A percentile compares a stretch with the other conserved stretches of the same genome.
These are phyloP conservation scores for Cygnus atratus DNA, from an alignment of 2,113 vertebrate species.

Conservation along the genomic window DNA sequence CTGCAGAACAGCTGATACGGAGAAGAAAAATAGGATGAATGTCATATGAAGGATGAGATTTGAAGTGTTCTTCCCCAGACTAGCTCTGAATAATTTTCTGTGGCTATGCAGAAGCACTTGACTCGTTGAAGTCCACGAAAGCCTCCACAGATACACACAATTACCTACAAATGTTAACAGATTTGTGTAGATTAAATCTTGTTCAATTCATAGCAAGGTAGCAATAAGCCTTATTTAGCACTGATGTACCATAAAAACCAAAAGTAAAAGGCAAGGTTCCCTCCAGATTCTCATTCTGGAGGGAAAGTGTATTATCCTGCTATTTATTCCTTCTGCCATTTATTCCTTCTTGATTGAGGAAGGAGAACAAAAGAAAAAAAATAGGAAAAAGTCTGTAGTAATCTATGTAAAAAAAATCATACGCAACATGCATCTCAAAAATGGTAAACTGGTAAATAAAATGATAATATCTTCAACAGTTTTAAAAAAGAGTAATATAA, in stretches of 20 bases:
- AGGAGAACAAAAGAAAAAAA: neutral
- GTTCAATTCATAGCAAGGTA: neutral
- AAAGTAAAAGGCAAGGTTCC: neutral
- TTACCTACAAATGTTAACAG: neutral
- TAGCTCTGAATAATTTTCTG: neutral
- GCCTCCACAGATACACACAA: neutral
- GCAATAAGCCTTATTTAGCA: neutral
- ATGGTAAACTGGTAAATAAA: neutral
- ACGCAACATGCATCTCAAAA: neutral
- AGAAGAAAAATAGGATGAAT: neutral
- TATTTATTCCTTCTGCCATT: neutral
- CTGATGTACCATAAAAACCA: neutral
- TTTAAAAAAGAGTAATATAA: neutral
- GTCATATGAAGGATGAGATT: neutral
- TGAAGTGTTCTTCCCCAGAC: neutral
- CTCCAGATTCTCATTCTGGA: neutral
- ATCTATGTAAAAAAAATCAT: neutral
- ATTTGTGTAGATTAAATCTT: neutral
- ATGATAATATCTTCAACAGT: neutral
- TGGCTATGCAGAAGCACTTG: accelerated
- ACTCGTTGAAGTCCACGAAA: neutral
- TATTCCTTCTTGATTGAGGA: neutral
- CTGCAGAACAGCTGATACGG: neutral
- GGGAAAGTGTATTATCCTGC: neutral
- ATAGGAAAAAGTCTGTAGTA: neutral